A percentile compares a stretch with the other conserved stretches of the same genome.
These are phyloP conservation scores for Hetaerina titia DNA, from an alignment of 2,888 invertebrate species.

Conservation along the genomic window DNA sequence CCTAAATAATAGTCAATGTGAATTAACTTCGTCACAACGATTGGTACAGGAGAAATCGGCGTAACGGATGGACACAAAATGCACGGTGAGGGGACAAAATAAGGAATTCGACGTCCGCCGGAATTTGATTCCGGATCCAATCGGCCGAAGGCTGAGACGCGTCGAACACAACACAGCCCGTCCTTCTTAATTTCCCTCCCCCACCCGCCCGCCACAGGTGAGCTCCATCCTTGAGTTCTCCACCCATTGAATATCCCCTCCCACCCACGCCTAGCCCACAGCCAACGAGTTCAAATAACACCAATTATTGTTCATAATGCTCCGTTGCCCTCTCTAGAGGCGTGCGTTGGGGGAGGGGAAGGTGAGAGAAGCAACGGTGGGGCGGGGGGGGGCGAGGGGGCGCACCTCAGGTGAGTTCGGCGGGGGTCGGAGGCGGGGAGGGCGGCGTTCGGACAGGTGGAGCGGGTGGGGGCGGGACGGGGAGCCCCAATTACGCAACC, in stretches of 20 bases:
- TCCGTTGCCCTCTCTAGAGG: constrained; percentile 21
- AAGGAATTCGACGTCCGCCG: no score
- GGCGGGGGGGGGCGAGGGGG: background rate
- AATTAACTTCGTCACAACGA: no score
- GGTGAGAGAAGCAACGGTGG: background rate
- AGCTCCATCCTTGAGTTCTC: background rate
- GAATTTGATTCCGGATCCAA: background rate
- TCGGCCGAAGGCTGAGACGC: background rate
- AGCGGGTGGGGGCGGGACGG: background rate
- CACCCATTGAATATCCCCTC: background rate
- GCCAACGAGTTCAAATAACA: constrained; percentile 66
- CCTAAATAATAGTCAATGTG: no score
- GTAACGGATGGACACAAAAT: no score
- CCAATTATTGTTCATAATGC: constrained; percentile 67
- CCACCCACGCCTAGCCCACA: constrained; percentile 63
- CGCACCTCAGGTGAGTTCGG: background rate
- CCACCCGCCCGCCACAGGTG: background rate
- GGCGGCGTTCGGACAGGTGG: constrained; percentile 48
- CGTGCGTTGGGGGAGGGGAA: background rate
- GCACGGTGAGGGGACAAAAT: no score
- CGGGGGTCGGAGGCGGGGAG: background rate
- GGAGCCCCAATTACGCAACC: constrained; percentile 55
- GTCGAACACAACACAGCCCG: background rate
- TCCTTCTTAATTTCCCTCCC: background rate
- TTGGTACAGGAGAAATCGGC: no score